Evolutionary conservation across 2,888 invertebrate genomes (phyloP), one percentile per base, ranked within the genome.

Genomic region (Tachystola acroxantha): DNA sequence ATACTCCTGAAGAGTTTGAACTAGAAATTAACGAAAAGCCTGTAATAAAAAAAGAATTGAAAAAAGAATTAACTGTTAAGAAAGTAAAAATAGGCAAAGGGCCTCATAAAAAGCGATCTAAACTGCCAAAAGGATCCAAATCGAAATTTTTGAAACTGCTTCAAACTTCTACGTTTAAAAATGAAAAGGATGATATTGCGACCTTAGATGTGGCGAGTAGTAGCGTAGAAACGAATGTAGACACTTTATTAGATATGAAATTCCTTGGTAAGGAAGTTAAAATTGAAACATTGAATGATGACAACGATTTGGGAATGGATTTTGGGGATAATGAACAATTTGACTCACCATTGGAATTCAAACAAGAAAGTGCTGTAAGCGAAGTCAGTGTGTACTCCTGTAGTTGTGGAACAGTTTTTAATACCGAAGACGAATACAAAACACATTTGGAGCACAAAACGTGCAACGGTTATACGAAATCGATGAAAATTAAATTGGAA

Each of bases 391-490:
- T 36, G 7, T 43, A 44, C 25, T 31, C 43, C 5, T 61, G 57
- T 30, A 47, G 40, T 34, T 57, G 61, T 25, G 45, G 45, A 0
- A 24, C 37, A 3, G 25, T 42, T 4, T 56, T 50, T 32, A 37
- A 42, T 9, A 46, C 14, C 10, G 50, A 52, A 49, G 38, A 47
- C 0, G 41, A 45, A 10, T 53, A 52, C 6, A 53, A 56, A 34
- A 28, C 36, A 7, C 65, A 68, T 43, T 32, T 48, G 13, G 53
- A 55, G 39, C 31, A 42, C 9, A 43, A 39, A 10, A 45, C 39
- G 9, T 65, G 64, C 39, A 38, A 45, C 5, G 53, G 48, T 11
- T 48, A 35, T 5, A 42, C 46, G 16, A 43, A 40, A 11, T 3
- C 36, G 6, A 25, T 42, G 5, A 45, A 44, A 34, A 29, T 34